A percentile compares a stretch with the other conserved stretches of the same genome.
Evolutionary conservation across 2,113 vertebrate genomes (phyloP).

Genomic region (Stictonetta naevosa): DNA sequence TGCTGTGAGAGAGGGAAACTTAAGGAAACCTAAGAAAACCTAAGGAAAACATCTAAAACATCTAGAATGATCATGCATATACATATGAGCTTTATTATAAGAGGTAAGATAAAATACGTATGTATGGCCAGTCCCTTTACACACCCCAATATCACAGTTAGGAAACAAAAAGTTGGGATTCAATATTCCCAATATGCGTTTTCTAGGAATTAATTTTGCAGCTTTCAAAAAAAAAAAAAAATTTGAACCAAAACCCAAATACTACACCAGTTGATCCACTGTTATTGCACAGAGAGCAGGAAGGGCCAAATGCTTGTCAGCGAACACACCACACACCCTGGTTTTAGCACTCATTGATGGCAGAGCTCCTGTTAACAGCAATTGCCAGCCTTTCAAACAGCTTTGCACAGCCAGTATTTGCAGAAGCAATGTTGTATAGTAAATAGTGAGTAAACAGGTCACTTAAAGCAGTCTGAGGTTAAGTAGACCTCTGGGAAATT

Average conservation of each 20-base stretch:
- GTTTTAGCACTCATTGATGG: fast-evolving
- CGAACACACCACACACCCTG: not conserved
- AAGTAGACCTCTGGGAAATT: not conserved
- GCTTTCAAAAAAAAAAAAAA: not conserved
- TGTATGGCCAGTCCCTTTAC: not conserved
- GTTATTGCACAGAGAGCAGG: not conserved
- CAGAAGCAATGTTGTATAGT: not conserved
- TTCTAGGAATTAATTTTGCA: not conserved
- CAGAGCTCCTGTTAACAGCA: not conserved
- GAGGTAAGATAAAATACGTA: not conserved
- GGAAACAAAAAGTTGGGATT: not conserved
- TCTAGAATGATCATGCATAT: not conserved
- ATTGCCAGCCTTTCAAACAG: not conserved
- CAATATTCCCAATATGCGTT: not conserved
- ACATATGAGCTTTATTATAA: not conserved
- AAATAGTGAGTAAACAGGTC: not conserved
- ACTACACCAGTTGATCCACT: not conserved
- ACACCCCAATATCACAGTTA: fast-evolving
- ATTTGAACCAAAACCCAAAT: not conserved
- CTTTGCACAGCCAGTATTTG: not conserved
- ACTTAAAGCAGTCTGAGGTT: not conserved
- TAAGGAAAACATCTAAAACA: not conserved
- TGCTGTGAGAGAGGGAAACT: not conserved
- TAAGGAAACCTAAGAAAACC: not conserved
- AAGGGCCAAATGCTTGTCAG: not conserved